These are phyloP conservation scores for Plutomurus gul DNA, from an alignment of 1,140 invertebrate genomes.

Conservation along the genomic window DNA sequence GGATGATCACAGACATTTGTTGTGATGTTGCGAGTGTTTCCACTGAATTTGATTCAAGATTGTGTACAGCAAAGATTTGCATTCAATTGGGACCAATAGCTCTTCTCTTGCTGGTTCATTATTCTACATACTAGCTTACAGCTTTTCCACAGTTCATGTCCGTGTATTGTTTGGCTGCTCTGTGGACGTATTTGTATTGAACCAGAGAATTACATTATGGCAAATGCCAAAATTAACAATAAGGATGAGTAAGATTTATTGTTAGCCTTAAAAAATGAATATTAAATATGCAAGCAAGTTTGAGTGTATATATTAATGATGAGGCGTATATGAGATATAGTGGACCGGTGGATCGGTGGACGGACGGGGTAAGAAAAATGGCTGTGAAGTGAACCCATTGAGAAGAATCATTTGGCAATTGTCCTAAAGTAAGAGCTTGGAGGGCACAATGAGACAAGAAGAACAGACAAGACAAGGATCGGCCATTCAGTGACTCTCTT, in stretches of 20 bases:
- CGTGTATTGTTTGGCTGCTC: not conserved
- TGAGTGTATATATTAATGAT: too few relatives aligned
- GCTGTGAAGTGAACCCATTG: too few relatives aligned
- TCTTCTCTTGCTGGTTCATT: too few relatives aligned
- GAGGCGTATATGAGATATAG: too few relatives aligned
- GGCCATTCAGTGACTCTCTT: not conserved
- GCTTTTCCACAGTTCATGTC: not conserved
- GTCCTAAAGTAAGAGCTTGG: not conserved
- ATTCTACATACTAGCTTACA: too few relatives aligned
- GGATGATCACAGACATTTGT: slow-evolving; percentile 14
- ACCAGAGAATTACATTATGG: too few relatives aligned
- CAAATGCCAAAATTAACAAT: slow-evolving; percentile 12
- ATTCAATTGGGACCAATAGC: slow-evolving; percentile 8
- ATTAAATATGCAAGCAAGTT: not conserved
- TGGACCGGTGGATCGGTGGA: too few relatives aligned
- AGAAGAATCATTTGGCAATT: slow-evolving; percentile 4
- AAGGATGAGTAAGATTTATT: slow-evolving; percentile 25
- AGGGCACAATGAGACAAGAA: not conserved
- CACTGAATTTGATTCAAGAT: slow-evolving; percentile 23
- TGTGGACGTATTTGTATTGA: not conserved
- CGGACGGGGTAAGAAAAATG: too few relatives aligned
- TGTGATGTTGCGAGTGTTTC: slow-evolving; percentile 9
- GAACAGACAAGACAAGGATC: slow-evolving; percentile 5
- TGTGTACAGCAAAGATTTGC: slow-evolving; percentile 10
- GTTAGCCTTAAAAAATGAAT: slow-evolving; percentile 4